phyloP scores from a whole-genome alignment of 2,797 vertebrate species.

The Chelmon rostratus region DNA sequence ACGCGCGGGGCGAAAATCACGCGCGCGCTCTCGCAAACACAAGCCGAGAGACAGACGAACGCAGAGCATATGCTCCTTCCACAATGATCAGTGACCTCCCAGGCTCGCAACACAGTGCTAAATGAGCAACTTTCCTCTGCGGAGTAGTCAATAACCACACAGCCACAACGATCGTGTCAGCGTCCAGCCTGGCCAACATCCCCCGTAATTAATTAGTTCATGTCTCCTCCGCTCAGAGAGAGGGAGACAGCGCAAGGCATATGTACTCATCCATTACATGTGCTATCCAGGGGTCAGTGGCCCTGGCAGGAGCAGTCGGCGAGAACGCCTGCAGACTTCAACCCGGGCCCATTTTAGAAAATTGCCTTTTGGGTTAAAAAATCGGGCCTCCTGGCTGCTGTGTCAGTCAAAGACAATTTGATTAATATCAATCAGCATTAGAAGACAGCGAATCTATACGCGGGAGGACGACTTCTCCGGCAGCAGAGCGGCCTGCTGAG shows the following conservation, averaged over 20 bases:
- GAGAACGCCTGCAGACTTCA: conserved; percentile 61
- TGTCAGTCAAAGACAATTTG: conserved; percentile 81
- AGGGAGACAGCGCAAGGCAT: conserved; percentile 73
- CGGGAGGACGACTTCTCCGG: conserved; percentile 56
- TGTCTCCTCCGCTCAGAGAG: conserved; percentile 79
- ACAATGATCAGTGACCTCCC: conserved; percentile 78
- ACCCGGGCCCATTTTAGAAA: conserved; percentile 70
- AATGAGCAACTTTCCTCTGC: conserved; percentile 82
- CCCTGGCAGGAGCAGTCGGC: conserved; percentile 65
- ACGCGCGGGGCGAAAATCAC: background rate
- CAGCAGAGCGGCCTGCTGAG: conserved; percentile 40
- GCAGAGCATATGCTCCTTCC: conserved; percentile 74
- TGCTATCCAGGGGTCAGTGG: conserved; percentile 77
- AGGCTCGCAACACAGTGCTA: conserved; percentile 76
- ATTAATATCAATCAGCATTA: conserved; percentile 82
- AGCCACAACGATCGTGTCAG: conserved; percentile 81
- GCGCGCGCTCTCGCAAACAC: conserved; percentile 53
- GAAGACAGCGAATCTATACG: conserved; percentile 72
- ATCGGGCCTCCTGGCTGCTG: conserved; percentile 59
- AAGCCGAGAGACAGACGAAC: conserved; percentile 65
- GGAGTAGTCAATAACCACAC: conserved; percentile 83
- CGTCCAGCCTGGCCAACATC: conserved; percentile 79
- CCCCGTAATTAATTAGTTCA: conserved; percentile 82
- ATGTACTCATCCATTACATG: conserved; percentile 83
- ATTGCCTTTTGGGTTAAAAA: conserved; percentile 77